Evolutionary conservation across 2,113 vertebrate genomes (phyloP).

Genomic region (Benitochromis conjunctus): DNA sequence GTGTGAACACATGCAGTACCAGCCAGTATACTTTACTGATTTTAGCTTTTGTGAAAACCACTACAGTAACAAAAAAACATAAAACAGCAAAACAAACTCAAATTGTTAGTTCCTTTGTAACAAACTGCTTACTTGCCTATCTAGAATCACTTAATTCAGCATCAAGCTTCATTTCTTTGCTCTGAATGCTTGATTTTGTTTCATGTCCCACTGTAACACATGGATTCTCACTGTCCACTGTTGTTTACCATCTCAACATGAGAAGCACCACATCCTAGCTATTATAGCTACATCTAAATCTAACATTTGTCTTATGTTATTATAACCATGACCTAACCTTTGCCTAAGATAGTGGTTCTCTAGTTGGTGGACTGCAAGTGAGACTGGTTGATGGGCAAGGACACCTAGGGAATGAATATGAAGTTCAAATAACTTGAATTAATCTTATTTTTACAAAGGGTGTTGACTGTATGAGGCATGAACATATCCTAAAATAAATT

Average conservation of each 20-base stretch:
- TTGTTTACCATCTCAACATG: not conserved
- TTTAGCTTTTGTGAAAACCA: not conserved
- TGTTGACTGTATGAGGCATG: no score
- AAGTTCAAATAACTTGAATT: not conserved
- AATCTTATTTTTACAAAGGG: no score
- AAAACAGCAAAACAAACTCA: not conserved
- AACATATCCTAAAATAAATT: no score
- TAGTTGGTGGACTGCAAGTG: not conserved
- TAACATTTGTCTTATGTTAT: not conserved
- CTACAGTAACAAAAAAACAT: not conserved
- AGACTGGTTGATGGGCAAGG: no score
- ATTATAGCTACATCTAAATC: not conserved
- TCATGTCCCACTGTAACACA: not conserved
- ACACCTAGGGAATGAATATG: not conserved
- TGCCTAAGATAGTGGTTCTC: not conserved
- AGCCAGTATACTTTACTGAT: not conserved
- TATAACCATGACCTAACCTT: not conserved
- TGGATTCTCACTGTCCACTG: not conserved
- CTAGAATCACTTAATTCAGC: not conserved
- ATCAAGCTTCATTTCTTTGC: not conserved
- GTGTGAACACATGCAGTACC: not conserved
- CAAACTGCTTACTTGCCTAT: not conserved
- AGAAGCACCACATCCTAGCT: not conserved
- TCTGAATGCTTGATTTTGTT: not conserved
- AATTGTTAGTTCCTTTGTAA: not conserved